These are phyloP conservation scores for Melierax canorus DNA, from an alignment of 2,113 vertebrate species.

Conservation along the genomic window DNA sequence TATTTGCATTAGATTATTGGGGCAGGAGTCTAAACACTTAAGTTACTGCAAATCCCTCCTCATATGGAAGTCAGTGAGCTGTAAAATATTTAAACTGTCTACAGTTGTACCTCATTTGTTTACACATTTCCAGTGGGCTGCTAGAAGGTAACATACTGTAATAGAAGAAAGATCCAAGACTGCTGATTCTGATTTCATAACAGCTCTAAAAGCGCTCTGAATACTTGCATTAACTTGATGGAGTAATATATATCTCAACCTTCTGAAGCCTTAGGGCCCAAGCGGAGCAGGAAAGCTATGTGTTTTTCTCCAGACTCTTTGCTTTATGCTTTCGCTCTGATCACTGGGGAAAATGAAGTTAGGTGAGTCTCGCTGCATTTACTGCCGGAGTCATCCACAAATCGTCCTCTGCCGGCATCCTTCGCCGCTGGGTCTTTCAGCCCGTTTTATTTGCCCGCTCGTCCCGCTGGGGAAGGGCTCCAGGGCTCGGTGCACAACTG, in stretches of 20 bases:
- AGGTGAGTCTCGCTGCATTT: background rate
- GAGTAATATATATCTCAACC: rapidly evolving
- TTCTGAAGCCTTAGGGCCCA: background rate
- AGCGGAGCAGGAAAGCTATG: rapidly evolving
- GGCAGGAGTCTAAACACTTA: background rate
- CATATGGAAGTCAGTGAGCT: background rate
- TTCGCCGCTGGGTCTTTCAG: background rate
- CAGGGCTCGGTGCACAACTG: background rate
- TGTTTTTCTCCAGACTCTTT: background rate
- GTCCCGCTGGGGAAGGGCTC: background rate
- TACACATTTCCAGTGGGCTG: background rate
- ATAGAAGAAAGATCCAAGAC: background rate
- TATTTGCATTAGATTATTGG: background rate
- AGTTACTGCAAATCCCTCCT: background rate
- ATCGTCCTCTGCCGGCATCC: rapidly evolving
- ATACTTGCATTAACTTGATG: background rate
- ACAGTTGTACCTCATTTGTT: background rate
- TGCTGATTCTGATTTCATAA: background rate
- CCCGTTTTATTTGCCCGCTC: rapidly evolving
- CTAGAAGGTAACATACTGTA: background rate
- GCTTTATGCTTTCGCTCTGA: background rate
- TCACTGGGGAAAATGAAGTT: rapidly evolving
- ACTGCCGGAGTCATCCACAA: background rate
- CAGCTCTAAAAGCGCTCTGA: background rate
- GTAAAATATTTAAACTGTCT: background rate